Percentiles rank a stretch among this genome's conserved stretches.
These are phyloP conservation scores for Corapipo altera DNA, from an alignment of 2,113 vertebrate genomes.

Conservation along the genomic window DNA sequence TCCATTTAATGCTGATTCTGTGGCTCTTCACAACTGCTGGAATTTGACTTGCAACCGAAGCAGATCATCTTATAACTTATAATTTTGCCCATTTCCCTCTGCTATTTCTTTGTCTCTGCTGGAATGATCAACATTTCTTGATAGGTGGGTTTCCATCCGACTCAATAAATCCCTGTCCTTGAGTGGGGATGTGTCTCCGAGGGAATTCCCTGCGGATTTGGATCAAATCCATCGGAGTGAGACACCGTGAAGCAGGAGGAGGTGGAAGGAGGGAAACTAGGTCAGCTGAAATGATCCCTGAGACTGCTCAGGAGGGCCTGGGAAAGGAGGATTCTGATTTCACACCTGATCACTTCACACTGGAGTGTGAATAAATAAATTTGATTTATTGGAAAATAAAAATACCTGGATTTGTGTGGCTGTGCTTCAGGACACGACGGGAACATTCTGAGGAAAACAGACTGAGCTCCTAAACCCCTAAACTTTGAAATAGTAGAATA, in stretches of 20 bases:
- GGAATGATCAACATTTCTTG: background rate
- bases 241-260: background rate
- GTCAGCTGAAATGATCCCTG: slow-evolving; percentile 1
- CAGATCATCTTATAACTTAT: background rate
- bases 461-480: background rate
- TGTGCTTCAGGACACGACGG: background rate
- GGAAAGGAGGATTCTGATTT: background rate
- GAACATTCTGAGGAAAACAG: background rate
- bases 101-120: background rate
- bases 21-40: background rate
- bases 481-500: background rate
- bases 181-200: background rate
- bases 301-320: background rate
- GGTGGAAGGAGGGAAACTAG: slow-evolving; percentile 18
- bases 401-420: background rate
- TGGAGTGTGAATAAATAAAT: too few relatives aligned
- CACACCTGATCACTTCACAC: slow-evolving; percentile 8
- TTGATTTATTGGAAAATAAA: background rate
- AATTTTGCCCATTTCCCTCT: background rate
- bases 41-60: background rate
- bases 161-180: background rate
- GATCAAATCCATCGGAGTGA: background rate
- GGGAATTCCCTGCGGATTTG: background rate
- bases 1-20: background rate
- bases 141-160: rapidly evolving